These are phyloP conservation scores for Proteles cristata DNA, from an alignment of 2,113 vertebrate genomes.

Conservation along the genomic window DNA sequence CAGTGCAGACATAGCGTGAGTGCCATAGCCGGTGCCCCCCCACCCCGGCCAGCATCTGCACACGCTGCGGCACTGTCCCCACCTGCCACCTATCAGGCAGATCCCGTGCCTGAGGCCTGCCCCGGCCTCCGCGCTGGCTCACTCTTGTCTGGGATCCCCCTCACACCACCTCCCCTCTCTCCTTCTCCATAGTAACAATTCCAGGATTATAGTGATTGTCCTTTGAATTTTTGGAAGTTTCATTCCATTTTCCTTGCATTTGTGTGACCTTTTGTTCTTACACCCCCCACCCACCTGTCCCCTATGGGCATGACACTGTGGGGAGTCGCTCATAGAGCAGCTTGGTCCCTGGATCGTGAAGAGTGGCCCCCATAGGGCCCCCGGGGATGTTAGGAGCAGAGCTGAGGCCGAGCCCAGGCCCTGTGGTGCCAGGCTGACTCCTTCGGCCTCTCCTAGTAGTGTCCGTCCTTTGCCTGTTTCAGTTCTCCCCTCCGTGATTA, in stretches of 20 bases:
- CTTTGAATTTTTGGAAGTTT: background rate
- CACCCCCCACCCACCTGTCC: background rate
- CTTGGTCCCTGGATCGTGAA: background rate
- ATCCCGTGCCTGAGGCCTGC: background rate
- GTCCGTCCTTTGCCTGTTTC: background rate
- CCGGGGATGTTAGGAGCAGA: background rate
- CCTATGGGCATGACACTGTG: background rate
- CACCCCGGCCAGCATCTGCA: accelerated
- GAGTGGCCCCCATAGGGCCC: background rate
- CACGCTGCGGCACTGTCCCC: background rate
- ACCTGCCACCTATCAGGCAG: background rate
- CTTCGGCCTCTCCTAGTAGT: background rate
- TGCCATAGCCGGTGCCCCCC: too few species aligned
- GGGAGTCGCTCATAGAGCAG: background rate
- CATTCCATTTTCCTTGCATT: background rate
- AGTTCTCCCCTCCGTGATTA: too few species aligned
- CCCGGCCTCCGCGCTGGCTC: background rate
- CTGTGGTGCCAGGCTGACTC: background rate
- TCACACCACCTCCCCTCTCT: background rate
- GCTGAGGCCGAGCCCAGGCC: background rate
- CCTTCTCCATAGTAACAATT: background rate
- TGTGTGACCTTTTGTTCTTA: background rate
- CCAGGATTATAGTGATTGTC: background rate
- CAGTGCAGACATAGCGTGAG: background rate
- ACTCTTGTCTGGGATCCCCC: background rate